Conservation (phyloP, 1,140 invertebrate species). For the Spodoptera litura region DNA sequence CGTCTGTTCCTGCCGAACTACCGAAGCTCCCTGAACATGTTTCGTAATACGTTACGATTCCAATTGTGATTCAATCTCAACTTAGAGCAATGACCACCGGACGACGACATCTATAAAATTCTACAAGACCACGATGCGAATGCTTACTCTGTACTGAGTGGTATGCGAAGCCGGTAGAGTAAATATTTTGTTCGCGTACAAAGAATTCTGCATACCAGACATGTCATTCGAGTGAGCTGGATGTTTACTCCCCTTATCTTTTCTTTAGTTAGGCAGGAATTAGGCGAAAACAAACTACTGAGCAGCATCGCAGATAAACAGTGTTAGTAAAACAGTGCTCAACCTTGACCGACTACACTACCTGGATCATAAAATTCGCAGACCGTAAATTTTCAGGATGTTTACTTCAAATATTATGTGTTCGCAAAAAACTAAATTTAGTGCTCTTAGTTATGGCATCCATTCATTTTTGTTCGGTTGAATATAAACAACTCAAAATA, state of each 20-base stretch:
- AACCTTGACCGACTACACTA: constrained; percentile 74
- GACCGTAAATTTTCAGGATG: constrained; percentile 56
- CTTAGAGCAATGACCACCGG: constrained; percentile 43
- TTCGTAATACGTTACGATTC: constrained; percentile 47
- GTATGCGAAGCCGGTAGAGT: constrained; percentile 23
- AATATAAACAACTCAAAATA: background rate
- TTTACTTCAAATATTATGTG: constrained; percentile 68
- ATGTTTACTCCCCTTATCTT: constrained; percentile 51
- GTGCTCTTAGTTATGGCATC: constrained; percentile 52
- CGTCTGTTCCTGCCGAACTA: constrained; percentile 47
- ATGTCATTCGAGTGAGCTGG: constrained; percentile 36
- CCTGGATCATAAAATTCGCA: constrained; percentile 70
- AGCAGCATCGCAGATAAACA: constrained; percentile 65
- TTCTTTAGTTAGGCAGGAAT: constrained; percentile 37
- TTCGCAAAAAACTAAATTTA: constrained; percentile 54
- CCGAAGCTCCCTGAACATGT: constrained; percentile 33
- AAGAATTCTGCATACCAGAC: constrained; percentile 40
- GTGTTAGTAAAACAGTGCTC: constrained; percentile 57
- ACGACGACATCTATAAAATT: constrained; percentile 47
- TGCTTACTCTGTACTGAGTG: constrained; percentile 14
- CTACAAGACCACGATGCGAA: constrained; percentile 37
- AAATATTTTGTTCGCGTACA: constrained; percentile 47
- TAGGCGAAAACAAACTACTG: constrained; percentile 60
- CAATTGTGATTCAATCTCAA: constrained; percentile 47
- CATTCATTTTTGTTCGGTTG: constrained; percentile 32